phyloP scores from a whole-genome alignment of 2,797 vertebrate genomes.

The Anabacerthia variegaticeps region DNA sequence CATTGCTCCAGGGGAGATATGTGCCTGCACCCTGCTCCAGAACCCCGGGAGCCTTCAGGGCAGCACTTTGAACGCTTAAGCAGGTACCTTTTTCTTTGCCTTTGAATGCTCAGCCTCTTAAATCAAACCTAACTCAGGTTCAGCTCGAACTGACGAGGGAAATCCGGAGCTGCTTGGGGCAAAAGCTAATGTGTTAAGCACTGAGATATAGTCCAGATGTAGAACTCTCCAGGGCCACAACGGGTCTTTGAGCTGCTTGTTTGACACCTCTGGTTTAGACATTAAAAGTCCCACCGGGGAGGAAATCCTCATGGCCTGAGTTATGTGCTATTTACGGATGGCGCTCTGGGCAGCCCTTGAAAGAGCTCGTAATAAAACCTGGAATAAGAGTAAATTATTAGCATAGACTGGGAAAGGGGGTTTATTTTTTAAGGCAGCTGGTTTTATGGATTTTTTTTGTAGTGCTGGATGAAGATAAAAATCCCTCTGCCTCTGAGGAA shows the following conservation, averaged over 20 bases:
- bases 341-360: slow-evolving; percentile 52
- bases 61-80: slow-evolving; percentile 1
- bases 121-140: slow-evolving; percentile 13
- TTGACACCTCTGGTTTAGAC: slow-evolving; percentile 65
- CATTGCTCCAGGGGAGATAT: neutral
- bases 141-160: slow-evolving; percentile 20
- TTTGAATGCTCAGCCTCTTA: neutral
- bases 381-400: slow-evolving; percentile 37
- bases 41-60: neutral
- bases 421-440: slow-evolving; percentile 34
- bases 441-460: neutral
- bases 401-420: neutral
- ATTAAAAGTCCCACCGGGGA: slow-evolving; percentile 51
- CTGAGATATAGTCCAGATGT: slow-evolving; percentile 63
- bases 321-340: slow-evolving; percentile 16
- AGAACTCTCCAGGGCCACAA: slow-evolving; percentile 37
- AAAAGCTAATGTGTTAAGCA: slow-evolving; percentile 40
- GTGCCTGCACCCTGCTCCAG: neutral
- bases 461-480: slow-evolving; percentile 42
- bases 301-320: slow-evolving; percentile 58
- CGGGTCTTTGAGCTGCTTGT: slow-evolving; percentile 46
- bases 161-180: slow-evolving; percentile 66
- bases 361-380: slow-evolving; percentile 34
- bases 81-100: neutral
- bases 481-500: slow-evolving; percentile 23